Percentiles rank a stretch among this genome's conserved stretches.
These are phyloP conservation scores for Ochotona curzoniae DNA, from an alignment of 2,113 vertebrate species.

Conservation along the genomic window DNA sequence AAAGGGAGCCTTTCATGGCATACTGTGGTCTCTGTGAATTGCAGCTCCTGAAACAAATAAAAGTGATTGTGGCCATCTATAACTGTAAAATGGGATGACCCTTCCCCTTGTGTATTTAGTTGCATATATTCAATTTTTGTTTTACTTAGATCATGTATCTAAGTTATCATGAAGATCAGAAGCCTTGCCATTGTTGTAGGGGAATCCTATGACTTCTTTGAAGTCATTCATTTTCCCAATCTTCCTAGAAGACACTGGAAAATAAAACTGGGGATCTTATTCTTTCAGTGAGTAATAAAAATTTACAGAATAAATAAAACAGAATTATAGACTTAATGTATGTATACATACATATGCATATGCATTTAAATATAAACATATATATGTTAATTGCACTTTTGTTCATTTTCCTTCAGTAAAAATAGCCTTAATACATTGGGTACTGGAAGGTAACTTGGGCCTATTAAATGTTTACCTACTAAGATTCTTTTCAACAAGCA, in stretches of 20 bases:
- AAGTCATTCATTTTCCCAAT: not conserved
- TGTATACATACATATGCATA: not conserved
- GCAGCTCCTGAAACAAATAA: not conserved
- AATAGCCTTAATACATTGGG: not conserved
- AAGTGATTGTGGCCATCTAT: not conserved
- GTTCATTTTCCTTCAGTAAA: not conserved
- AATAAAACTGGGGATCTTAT: not conserved
- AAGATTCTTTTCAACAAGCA: not conserved
- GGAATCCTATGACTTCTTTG: not conserved
- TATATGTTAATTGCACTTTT: not conserved
- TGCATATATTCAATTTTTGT: not conserved
- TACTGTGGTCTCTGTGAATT: constrained; percentile 14
- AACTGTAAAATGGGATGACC: not conserved
- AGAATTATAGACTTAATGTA: not conserved
- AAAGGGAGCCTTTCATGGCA: not conserved
- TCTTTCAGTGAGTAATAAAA: not conserved
- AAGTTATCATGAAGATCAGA: constrained; percentile 15
- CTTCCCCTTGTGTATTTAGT: not conserved
- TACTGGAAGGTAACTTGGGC: not conserved
- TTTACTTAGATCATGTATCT: constrained; percentile 15
- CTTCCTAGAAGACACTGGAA: not conserved
- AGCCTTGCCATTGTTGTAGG: not conserved
- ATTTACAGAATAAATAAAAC: constrained; percentile 16
- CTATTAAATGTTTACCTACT: constrained; percentile 22
- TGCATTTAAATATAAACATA: no score